A percentile compares a stretch with the other conserved stretches of the same genome.
Conservation (phyloP, 1,140 invertebrate genomes). For the Reticulitermes speratus region DNA sequence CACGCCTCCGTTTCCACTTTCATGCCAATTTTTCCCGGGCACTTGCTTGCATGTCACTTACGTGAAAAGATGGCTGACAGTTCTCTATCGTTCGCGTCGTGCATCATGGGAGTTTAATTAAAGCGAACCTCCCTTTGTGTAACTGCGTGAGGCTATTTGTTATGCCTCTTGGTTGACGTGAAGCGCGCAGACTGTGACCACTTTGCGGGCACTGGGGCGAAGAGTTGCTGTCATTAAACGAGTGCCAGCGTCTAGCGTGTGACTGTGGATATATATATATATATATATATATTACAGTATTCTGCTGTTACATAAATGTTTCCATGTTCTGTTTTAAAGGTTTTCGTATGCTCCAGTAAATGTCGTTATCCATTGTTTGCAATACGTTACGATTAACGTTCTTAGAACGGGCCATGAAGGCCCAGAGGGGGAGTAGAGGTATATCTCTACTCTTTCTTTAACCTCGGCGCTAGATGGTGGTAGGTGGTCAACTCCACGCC, state of each 20-base stretch:
- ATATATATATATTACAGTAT: not conserved
- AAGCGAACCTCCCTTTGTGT: not conserved
- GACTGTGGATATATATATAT: not conserved
- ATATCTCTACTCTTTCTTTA: too few species aligned
- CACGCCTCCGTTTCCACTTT: not conserved
- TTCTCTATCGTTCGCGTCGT: not conserved
- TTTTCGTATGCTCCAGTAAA: too few species aligned
- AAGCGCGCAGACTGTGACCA: not conserved
- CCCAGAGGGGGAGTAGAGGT: too few species aligned
- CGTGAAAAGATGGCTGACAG: not conserved
- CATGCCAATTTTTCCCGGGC: not conserved
- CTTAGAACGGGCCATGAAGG: too few species aligned
- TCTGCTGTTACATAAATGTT: not conserved
- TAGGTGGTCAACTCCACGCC: too few species aligned
- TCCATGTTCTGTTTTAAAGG: not conserved
- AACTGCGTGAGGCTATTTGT: not conserved
- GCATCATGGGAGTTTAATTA: not conserved
- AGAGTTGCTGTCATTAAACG: not conserved
- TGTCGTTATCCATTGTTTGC: too few species aligned
- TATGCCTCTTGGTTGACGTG: not conserved
- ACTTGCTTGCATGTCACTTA: not conserved
- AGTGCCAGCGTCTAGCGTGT: not conserved
- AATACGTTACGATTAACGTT: too few species aligned
- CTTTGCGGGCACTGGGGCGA: not conserved
- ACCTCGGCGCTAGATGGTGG: too few species aligned